Percentiles rank a stretch among this genome's conserved stretches.
phyloP scores from a whole-genome alignment of 1,140 invertebrate genomes.

The Drosophila obscura region DNA sequence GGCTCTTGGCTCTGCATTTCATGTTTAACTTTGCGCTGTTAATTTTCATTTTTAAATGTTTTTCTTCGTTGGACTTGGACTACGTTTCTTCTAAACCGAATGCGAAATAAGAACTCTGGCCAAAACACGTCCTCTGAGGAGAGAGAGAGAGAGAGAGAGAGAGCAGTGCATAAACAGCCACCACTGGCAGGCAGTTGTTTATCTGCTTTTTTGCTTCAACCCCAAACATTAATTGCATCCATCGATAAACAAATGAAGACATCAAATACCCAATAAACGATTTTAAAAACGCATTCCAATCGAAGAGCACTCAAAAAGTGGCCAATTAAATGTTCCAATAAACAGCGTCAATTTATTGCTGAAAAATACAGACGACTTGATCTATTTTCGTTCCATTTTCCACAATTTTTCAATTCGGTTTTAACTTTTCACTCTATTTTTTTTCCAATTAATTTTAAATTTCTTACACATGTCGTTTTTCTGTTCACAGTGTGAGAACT shows the following conservation, averaged over 20 bases:
- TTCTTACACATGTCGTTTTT: slow-evolving; percentile 44
- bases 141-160: not conserved
- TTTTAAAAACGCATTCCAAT: slow-evolving; percentile 30
- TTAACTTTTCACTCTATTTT: slow-evolving; percentile 14
- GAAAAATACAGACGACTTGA: slow-evolving; percentile 55
- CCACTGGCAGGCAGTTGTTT: too few species aligned
- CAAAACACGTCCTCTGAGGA: not conserved
- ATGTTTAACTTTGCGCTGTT: slow-evolving; percentile 64
- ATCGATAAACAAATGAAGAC: slow-evolving; percentile 33
- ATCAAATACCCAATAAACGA: slow-evolving; percentile 35
- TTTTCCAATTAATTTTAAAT: slow-evolving; percentile 43
- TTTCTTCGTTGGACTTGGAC: slow-evolving; percentile 6
- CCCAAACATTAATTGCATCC: not conserved
- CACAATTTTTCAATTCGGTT: slow-evolving; percentile 27
- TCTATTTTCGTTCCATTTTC: slow-evolving; percentile 55
- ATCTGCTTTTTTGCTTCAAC: not conserved
- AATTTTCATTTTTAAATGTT: slow-evolving; percentile 63
- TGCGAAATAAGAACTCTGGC: not conserved
- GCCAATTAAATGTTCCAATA: slow-evolving; percentile 75
- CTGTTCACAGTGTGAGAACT: not conserved
- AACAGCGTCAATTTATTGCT: slow-evolving; percentile 62
- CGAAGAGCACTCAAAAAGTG: slow-evolving; percentile 50
- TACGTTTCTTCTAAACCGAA: too few species aligned
- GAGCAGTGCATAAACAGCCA: not conserved
- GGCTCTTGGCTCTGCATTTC: slow-evolving; percentile 24